A percentile compares a stretch with the other conserved stretches of the same genome.
phyloP scores from a whole-genome alignment of 1,140 invertebrate genomes.

The Colletes latitarsis region DNA sequence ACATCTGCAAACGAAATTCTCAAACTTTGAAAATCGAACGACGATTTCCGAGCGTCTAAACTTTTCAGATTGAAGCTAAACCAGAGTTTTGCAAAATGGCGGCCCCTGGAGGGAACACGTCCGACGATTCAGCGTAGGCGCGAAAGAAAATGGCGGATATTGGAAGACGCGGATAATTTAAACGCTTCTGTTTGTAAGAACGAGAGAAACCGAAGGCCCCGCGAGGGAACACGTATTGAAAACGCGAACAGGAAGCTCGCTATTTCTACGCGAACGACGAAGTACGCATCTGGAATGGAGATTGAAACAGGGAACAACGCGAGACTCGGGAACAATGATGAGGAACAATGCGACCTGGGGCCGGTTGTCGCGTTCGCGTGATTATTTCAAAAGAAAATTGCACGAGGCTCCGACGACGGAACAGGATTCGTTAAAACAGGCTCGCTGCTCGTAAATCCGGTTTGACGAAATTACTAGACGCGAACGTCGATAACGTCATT shows the following conservation, averaged over 20 bases:
- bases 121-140: no score
- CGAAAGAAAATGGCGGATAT: no score
- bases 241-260: neutral
- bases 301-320: neutral
- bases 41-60: no score
- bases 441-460: neutral
- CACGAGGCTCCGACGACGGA: neutral
- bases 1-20: no score
- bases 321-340: neutral
- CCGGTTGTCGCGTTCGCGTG: neutral
- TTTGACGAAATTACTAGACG: neutral
- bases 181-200: no score
- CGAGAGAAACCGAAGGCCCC: neutral
- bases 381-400: constrained; percentile 20
- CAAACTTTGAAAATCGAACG: no score
- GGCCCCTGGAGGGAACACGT: no score
- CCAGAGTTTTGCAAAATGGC: no score
- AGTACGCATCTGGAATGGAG: neutral
- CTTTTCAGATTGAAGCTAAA: no score
- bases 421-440: neutral
- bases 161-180: no score
- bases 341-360: neutral
- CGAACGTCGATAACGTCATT: neutral
- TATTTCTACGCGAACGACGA: no score
- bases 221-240: no score